Evolutionary conservation across 2,113 vertebrate genomes (phyloP), one percentile per base, ranked within the genome.

Genomic region (Proteles cristata): DNA sequence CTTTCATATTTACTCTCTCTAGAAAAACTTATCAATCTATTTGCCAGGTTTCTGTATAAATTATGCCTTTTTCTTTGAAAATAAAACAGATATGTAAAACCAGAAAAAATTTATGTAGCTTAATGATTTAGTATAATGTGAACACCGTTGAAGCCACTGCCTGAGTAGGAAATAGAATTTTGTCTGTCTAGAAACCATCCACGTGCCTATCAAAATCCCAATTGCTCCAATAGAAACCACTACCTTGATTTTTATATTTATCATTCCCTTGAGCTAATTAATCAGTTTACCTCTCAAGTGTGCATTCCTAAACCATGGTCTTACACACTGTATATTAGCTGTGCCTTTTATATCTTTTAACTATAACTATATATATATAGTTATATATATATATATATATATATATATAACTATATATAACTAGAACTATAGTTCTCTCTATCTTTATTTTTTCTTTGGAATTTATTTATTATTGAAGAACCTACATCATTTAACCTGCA

Each of bases 81-180:
- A 80, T 84, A 68, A 83, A 88, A 89, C 10, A 73, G 43, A 73
- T 61, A 19, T n/a, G 61, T 63, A 73, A 86, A 90, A 26, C 48
- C 53, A 80, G 21, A 65, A n/a, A 50, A 66, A 88, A 68, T 16
- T 35, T 71, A 45, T 31, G 25, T 61, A 88, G 28, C 15, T 86
- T 66, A 35, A 81, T 86, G 23, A 73, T 63, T 65, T 86, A 86
- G 74, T 81, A 7, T 80, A 86, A 73, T 66, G 23, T 94, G 28
- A 55, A 17, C 66, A 81, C 7, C 11, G 7, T 63, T 73, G 12
- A 66, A 81, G 21, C 28, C 28, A 74, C 9, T 25, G 28, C 16
- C n/a, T 90, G 23, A 86, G n/a, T 86, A 81, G 55, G 12, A 93
- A 86, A 65, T 17, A 39, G 31, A 73, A 86, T 73, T 93, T 96